These are phyloP conservation scores for Malurus splendens DNA, from an alignment of 2,797 vertebrate genomes.

Conservation along the genomic window DNA sequence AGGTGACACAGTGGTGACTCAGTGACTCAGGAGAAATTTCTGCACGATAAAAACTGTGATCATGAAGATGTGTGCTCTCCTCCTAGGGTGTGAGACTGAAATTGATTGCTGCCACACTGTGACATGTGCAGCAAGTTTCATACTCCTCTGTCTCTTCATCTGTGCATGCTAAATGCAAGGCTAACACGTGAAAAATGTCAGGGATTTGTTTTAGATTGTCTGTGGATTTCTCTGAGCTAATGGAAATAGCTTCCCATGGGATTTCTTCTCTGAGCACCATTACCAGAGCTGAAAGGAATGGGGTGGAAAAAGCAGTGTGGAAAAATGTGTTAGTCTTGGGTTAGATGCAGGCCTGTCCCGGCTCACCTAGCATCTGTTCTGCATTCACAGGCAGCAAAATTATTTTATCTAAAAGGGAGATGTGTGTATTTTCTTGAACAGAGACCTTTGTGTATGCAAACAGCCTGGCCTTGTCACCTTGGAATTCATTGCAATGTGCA, in stretches of 20 bases:
- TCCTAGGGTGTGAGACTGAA: background rate
- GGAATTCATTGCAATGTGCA: background rate
- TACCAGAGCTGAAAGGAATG: background rate
- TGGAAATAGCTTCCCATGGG: background rate
- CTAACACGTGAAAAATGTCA: background rate
- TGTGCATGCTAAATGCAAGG: background rate
- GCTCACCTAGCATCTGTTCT: background rate
- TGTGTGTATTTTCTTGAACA: background rate
- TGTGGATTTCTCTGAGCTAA: background rate
- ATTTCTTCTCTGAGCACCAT: background rate
- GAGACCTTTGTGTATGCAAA: background rate
- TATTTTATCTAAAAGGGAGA: background rate
- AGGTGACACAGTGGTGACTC: background rate
- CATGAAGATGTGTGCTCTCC: background rate
- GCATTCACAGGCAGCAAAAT: background rate
- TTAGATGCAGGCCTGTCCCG: background rate
- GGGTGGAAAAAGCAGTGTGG: background rate
- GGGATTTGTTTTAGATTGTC: background rate
- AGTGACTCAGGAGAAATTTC: background rate
- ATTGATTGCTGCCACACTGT: background rate
- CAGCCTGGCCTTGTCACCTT: background rate
- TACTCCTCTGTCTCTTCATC: background rate
- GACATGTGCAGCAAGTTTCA: background rate
- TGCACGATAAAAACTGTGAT: background rate
- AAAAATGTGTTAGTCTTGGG: background rate